phyloP scores from a whole-genome alignment of 2,797 vertebrate genomes.

The Falco columbarius region DNA sequence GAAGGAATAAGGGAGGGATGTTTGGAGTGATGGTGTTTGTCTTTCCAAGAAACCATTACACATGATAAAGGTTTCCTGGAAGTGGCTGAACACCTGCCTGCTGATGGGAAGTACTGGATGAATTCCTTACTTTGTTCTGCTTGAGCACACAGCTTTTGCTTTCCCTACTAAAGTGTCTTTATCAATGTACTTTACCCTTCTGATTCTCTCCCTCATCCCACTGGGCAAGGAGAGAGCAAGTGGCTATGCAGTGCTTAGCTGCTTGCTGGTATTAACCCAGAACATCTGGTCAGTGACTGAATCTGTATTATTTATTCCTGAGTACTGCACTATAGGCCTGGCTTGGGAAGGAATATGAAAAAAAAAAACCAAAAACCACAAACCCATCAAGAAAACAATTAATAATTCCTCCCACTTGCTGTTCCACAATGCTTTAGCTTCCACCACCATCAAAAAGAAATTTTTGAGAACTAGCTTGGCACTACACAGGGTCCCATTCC shows the following conservation, averaged over 20 bases:
- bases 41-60: neutral
- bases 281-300: neutral
- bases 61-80: neutral
- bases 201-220: accelerated
- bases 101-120: accelerated
- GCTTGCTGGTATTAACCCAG: neutral
- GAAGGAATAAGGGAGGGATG: neutral
- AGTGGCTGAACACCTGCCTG: neutral
- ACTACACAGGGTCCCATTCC: neutral
- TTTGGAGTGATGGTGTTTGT: neutral
- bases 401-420: neutral
- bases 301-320: neutral
- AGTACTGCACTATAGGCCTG: neutral
- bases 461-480: neutral
- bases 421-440: neutral
- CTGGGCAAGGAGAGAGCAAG: neutral
- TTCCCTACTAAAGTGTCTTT: neutral
- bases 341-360: neutral
- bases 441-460: neutral
- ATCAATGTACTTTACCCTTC: neutral
- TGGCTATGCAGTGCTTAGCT: neutral
- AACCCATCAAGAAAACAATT: too few species aligned
- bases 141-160: accelerated
- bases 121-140: neutral
- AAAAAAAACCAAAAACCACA: too few species aligned